phyloP scores from a whole-genome alignment of 2,888 invertebrate species.

The Plebejus anna region DNA sequence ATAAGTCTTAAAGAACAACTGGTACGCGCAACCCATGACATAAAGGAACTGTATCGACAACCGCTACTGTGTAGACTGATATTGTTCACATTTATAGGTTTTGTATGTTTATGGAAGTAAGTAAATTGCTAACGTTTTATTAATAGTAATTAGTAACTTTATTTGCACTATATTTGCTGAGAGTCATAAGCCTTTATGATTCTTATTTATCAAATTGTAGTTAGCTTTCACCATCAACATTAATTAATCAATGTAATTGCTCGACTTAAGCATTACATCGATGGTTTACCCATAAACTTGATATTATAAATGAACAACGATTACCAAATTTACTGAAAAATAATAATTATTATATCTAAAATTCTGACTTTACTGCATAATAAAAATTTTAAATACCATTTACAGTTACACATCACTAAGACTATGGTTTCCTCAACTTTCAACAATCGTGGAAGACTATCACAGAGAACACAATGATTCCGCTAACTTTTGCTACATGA shows the following conservation, averaged over 20 bases:
- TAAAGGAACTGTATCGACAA: conserved; percentile 47
- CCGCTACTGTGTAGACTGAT: conserved; percentile 46
- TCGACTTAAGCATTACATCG: no score
- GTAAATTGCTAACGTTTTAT: conserved; percentile 36
- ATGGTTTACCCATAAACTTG: no score
- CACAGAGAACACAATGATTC: conserved; percentile 43
- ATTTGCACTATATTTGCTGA: no score
- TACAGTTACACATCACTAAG: conserved; percentile 51
- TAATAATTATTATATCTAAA: no score
- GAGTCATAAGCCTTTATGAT: no score
- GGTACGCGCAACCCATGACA: conserved; percentile 46
- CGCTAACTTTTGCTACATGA: conserved; percentile 50
- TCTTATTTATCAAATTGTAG: no score
- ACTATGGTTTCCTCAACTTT: conserved; percentile 57
- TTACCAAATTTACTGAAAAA: no score
- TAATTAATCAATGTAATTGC: no score
- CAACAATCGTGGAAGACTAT: conserved; percentile 54
- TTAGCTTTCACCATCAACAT: background rate
- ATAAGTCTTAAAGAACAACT: conserved; percentile 47
- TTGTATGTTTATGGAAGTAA: conserved; percentile 52
- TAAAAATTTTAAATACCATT: conserved; percentile 1
- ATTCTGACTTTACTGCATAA: no score
- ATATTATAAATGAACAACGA: no score
- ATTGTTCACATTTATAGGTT: conserved; percentile 46
- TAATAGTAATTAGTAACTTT: no score